Conservation (phyloP, 2,113 vertebrate species). For the Urocynchramus pylzowi region DNA sequence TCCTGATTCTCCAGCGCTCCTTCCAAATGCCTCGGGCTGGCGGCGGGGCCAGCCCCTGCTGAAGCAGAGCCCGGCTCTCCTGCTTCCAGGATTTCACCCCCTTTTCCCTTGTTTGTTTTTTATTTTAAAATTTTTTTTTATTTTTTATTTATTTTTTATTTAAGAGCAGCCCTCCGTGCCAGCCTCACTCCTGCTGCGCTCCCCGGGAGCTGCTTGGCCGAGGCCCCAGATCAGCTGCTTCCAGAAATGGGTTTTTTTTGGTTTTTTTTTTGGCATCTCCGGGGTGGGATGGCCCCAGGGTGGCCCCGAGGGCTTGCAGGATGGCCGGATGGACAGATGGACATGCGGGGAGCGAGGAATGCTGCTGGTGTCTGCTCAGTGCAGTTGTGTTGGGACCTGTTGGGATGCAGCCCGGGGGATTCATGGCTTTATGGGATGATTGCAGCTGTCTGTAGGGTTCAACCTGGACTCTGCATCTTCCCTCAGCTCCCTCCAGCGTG, state of each 20-base stretch:
- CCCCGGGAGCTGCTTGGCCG: neutral
- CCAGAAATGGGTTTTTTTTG: neutral
- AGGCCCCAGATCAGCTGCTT: neutral
- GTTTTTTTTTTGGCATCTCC: neutral
- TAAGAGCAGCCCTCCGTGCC: neutral
- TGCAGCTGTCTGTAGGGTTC: neutral
- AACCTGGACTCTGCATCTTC: neutral
- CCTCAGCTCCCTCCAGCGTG: neutral
- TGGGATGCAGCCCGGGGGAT: neutral
- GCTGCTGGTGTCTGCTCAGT: accelerated
- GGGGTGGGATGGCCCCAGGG: neutral
- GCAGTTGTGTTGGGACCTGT: accelerated
- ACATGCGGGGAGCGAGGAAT: accelerated
- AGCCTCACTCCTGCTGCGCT: neutral
- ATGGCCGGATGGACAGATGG: neutral
- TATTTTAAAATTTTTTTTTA: neutral
- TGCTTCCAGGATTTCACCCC: neutral
- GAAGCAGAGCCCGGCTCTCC: neutral
- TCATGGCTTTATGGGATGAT: neutral
- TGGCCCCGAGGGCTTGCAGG: neutral
- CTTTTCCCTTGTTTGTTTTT: neutral
- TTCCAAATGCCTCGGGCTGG: accelerated
- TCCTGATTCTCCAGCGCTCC: neutral
- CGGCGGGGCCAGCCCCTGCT: neutral
- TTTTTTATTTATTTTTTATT: neutral